A percentile compares a stretch with the other conserved stretches of the same genome.
These are phyloP conservation scores for Ara ararauna DNA, from an alignment of 2,797 vertebrate species.

Conservation along the genomic window DNA sequence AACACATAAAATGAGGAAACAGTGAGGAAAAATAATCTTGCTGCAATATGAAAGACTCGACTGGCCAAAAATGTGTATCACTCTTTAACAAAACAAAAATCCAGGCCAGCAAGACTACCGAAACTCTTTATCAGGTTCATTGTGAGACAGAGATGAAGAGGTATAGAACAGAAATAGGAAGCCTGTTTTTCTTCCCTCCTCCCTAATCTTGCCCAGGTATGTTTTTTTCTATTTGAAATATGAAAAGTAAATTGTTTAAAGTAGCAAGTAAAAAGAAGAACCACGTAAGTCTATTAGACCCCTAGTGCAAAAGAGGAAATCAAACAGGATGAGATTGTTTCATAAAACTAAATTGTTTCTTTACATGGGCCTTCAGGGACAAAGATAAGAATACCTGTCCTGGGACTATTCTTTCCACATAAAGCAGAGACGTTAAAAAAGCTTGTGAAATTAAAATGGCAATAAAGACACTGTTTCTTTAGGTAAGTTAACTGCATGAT, in stretches of 20 bases:
- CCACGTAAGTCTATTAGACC: not conserved
- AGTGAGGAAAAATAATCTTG: not conserved
- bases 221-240: slow-evolving; percentile 1
- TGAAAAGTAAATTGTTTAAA: not conserved
- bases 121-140: not conserved
- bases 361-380: not conserved
- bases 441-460: not conserved
- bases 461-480: not conserved
- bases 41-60: not conserved
- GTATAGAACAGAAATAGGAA: not conserved
- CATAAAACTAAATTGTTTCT: not conserved
- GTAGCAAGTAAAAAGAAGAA: not conserved
- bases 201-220: not conserved
- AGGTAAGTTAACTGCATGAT: not conserved
- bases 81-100: not conserved
- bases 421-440: not conserved
- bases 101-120: not conserved
- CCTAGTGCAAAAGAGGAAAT: not conserved
- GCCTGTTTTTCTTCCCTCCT: not conserved
- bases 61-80: not conserved
- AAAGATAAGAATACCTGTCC: not conserved
- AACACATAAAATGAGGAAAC: not conserved
- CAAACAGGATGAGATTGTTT: not conserved
- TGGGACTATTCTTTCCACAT: not conserved
- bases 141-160: not conserved